Percentiles rank a stretch among this genome's conserved stretches.
phyloP scores from a whole-genome alignment of 2,113 vertebrate species.

The Amphiprion percula region DNA sequence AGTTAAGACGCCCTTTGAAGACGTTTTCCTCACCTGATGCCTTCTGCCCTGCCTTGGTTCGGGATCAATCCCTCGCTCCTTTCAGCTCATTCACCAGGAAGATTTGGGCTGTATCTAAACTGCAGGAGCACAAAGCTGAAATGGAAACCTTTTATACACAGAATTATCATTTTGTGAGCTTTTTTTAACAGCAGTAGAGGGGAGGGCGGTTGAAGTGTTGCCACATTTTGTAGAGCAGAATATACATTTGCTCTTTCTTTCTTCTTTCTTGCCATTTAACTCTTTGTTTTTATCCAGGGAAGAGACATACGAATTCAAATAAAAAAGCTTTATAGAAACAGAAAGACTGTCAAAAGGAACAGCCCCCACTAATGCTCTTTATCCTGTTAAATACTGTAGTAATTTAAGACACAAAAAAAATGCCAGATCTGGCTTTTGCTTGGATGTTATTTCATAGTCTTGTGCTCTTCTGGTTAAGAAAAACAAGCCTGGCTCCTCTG shows the following conservation, averaged over 20 bases:
- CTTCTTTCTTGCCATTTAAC: too few relatives aligned
- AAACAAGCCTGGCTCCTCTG: too few relatives aligned
- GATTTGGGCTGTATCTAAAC: constrained; percentile 1
- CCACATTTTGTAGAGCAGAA: not conserved
- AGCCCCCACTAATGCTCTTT: not conserved
- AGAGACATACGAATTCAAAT: too few relatives aligned
- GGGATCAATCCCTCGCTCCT: not conserved
- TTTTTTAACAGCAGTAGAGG: not conserved
- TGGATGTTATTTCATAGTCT: not conserved
- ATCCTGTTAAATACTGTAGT: too few relatives aligned
- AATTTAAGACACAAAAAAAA: not conserved
- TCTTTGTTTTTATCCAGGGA: too few relatives aligned
- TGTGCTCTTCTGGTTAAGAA: too few relatives aligned
- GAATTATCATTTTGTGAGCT: not conserved
- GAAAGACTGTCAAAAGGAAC: not conserved
- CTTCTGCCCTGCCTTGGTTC: constrained; percentile 27
- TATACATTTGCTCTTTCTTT: too few relatives aligned
- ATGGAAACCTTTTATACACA: constrained; percentile 1
- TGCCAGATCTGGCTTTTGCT: not conserved
- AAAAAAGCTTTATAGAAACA: too few relatives aligned
- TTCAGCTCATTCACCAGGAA: not conserved
- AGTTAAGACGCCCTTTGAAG: constrained; percentile 74
- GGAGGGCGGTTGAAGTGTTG: not conserved
- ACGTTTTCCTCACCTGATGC: constrained; percentile 59
- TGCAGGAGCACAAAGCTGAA: not conserved